A percentile compares a stretch with the other conserved stretches of the same genome.
These are phyloP conservation scores for Gymnothorax javanicus DNA, from an alignment of 2,797 vertebrate genomes.

Conservation along the genomic window DNA sequence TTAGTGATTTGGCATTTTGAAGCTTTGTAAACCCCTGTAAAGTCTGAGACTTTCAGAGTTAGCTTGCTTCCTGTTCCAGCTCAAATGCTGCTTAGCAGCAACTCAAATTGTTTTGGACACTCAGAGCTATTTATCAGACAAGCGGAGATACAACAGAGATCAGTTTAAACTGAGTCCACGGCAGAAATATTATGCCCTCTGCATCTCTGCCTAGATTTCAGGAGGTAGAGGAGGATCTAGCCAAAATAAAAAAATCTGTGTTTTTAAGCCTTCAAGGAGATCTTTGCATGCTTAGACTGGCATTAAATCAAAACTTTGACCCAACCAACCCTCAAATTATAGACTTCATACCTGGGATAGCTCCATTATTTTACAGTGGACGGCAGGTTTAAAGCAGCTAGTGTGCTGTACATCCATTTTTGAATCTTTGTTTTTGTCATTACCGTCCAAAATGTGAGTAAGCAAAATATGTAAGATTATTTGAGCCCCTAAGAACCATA, in stretches of 20 bases:
- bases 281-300: slow-evolving; percentile 53
- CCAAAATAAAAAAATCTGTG: slow-evolving; percentile 55
- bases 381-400: slow-evolving; percentile 56
- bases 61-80: slow-evolving; percentile 16
- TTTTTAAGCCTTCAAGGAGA: slow-evolving; percentile 25
- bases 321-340: slow-evolving; percentile 59
- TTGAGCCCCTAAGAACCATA: no score
- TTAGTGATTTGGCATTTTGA: slow-evolving; percentile 44
- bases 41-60: slow-evolving; percentile 5
- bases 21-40: background rate
- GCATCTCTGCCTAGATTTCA: slow-evolving; percentile 46
- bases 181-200: slow-evolving; percentile 42
- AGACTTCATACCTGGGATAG: slow-evolving; percentile 56
- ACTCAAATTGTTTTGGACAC: slow-evolving; percentile 47
- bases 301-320: slow-evolving; percentile 53
- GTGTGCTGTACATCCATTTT: slow-evolving; percentile 60
- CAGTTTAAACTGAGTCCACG: slow-evolving; percentile 45
- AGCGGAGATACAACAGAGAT: slow-evolving; percentile 34
- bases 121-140: slow-evolving; percentile 39
- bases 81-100: slow-evolving; percentile 41
- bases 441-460: slow-evolving; percentile 52
- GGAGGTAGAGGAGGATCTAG: slow-evolving; percentile 51
- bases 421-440: slow-evolving; percentile 41
- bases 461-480: slow-evolving; percentile 46
- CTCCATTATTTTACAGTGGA: slow-evolving; percentile 45